These are phyloP conservation scores for Lethrus apterus DNA, from an alignment of 1,140 invertebrate genomes.

Conservation along the genomic window DNA sequence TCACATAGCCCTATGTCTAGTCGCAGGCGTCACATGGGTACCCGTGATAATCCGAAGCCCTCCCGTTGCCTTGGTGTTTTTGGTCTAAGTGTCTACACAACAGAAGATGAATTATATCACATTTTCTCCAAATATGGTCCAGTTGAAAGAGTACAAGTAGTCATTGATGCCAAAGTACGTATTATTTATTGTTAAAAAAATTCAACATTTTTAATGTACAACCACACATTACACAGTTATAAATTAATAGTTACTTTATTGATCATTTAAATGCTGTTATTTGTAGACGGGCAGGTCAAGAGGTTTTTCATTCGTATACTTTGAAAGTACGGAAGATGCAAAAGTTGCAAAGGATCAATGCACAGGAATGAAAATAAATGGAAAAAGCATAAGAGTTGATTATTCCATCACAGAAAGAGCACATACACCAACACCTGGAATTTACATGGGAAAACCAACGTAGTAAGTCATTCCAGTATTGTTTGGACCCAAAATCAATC, in stretches of 20 bases:
- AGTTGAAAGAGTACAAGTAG: conserved; percentile 89
- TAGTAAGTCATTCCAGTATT: conserved; percentile 41
- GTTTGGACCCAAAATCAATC: not conserved
- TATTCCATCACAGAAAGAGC: conserved; percentile 96
- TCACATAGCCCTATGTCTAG: conserved; percentile 52
- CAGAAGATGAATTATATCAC: conserved; percentile 86
- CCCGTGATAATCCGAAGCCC: conserved; percentile 74
- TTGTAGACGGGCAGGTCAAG: conserved; percentile 79
- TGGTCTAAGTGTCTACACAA: conserved; percentile 86
- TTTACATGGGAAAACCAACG: conserved; percentile 95
- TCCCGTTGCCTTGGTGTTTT: conserved; percentile 92
- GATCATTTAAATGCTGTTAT: not conserved
- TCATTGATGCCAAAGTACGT: conserved; percentile 89
- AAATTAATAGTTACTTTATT: too few relatives aligned
- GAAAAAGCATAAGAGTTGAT: conserved; percentile 87
- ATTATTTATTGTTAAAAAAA: conserved; percentile 7
- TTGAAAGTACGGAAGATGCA: conserved; percentile 80
- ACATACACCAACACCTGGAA: conserved; percentile 95
- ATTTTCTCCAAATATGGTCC: conserved; percentile 90
- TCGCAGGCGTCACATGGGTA: conserved; percentile 50
- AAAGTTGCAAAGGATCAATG: conserved; percentile 90
- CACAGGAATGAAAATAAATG: conserved; percentile 90
- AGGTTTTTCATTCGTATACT: conserved; percentile 98
- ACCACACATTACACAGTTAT: too few relatives aligned
- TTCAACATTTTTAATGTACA: not conserved